These are phyloP conservation scores for Tineola bisselliella DNA, from an alignment of 2,888 invertebrate genomes.

Conservation along the genomic window DNA sequence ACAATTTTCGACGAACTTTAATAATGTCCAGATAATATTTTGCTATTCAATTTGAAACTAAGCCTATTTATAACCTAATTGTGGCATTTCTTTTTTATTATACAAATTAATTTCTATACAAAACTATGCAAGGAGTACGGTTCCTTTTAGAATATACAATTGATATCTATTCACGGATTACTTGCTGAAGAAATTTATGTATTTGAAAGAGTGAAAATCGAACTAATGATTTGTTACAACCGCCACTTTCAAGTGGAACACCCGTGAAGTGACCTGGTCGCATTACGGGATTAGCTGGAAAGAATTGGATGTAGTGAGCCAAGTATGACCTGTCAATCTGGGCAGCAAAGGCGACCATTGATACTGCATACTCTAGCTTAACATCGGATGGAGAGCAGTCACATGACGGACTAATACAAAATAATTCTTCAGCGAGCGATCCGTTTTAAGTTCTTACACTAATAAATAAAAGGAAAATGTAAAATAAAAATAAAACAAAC, in stretches of 20 bases:
- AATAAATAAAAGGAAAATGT: conserved; percentile 26
- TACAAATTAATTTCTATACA: conserved; percentile 45
- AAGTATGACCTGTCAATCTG: too few species aligned
- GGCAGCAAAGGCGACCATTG: too few species aligned
- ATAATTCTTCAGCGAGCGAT: too few species aligned
- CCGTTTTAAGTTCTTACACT: background rate
- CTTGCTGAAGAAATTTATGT: background rate
- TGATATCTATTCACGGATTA: background rate
- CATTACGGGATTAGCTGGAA: background rate
- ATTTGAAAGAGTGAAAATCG: too few species aligned
- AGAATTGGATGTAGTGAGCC: too few species aligned
- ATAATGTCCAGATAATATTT: background rate
- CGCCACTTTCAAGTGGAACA: background rate
- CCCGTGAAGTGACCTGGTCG: background rate
- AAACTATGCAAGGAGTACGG: conserved; percentile 64
- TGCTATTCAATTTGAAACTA: conserved; percentile 16
- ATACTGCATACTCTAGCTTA: too few species aligned
- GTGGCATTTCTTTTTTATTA: conserved; percentile 32
- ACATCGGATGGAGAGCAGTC: too few species aligned
- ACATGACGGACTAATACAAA: background rate
- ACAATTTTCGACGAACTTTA: background rate
- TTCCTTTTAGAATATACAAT: conserved; percentile 57
- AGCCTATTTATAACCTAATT: conserved; percentile 38
- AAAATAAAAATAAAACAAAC: conserved; percentile 39
- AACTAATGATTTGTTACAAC: too few species aligned